phyloP scores from a whole-genome alignment of 2,113 vertebrate genomes.

The Mandrillus leucophaeus region DNA sequence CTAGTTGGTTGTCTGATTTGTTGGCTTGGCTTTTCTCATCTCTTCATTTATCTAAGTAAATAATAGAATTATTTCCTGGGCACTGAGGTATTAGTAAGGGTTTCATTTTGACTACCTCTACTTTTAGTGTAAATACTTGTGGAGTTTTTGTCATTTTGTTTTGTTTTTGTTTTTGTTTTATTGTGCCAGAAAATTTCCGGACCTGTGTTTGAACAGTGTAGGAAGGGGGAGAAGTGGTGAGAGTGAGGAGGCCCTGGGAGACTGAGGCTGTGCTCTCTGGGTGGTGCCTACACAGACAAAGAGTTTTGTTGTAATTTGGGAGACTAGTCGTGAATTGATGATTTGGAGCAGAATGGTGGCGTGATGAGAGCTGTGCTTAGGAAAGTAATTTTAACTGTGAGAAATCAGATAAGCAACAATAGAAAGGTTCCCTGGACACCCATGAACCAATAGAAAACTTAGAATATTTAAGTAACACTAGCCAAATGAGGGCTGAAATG shows the following conservation, averaged over 20 bases:
- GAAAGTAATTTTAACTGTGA: background rate
- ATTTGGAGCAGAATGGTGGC: background rate
- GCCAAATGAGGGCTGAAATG: background rate
- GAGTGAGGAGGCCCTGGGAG: background rate
- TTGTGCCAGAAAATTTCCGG: background rate
- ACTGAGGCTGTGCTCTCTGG: background rate
- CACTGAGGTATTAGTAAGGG: background rate
- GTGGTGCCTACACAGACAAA: background rate
- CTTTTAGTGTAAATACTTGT: background rate
- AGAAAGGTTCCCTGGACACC: background rate
- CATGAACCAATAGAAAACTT: background rate
- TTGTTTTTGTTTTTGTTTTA: conserved; percentile 17
- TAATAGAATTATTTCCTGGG: background rate
- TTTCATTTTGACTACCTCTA: background rate
- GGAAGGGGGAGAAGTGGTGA: background rate
- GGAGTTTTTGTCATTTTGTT: background rate
- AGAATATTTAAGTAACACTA: background rate
- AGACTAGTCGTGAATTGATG: background rate
- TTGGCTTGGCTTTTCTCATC: background rate
- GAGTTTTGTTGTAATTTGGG: background rate
- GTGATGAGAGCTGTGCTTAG: background rate
- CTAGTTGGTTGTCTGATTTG: background rate
- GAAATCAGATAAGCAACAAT: background rate
- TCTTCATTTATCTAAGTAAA: background rate
- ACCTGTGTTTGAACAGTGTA: background rate